Percentiles rank a stretch among this genome's conserved stretches.
Evolutionary conservation across 2,113 vertebrate genomes (phyloP).

Genomic region (Balaeniceps rex): DNA sequence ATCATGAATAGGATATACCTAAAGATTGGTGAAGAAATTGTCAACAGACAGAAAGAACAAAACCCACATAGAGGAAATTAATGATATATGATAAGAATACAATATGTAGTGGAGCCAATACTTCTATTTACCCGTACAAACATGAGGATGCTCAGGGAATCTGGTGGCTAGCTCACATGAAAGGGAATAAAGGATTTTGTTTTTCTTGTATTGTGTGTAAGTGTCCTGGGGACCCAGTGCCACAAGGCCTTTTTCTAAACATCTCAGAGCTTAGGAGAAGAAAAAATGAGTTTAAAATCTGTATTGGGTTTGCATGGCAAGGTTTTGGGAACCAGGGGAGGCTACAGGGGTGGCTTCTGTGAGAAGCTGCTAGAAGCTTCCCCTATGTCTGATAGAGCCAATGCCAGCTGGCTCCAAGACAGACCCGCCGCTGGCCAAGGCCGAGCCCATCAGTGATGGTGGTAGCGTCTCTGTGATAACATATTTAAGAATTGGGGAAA

Average conservation of each 20-base stretch:
- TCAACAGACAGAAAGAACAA: neutral
- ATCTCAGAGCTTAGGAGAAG: neutral
- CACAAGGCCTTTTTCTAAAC: neutral
- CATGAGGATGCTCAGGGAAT: neutral
- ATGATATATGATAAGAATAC: neutral
- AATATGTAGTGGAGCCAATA: neutral
- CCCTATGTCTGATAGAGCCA: no score
- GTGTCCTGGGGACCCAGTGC: neutral
- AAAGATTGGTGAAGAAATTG: neutral
- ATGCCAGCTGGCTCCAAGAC: no score
- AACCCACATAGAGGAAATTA: neutral
- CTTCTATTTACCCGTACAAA: neutral
- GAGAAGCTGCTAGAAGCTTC: no score
- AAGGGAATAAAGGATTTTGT: neutral
- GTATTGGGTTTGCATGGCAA: no score
- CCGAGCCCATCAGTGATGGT: no score
- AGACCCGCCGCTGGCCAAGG: no score
- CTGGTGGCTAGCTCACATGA: neutral
- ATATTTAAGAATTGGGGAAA: no score
- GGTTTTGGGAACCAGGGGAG: no score
- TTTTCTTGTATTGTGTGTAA: neutral
- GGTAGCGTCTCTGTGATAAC: no score
- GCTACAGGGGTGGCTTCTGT: no score
- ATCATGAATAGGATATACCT: neutral
- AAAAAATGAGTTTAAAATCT: neutral